A percentile compares a stretch with the other conserved stretches of the same genome.
phyloP scores from a whole-genome alignment of 2,888 invertebrate genomes.

The Drosophila dives region DNA sequence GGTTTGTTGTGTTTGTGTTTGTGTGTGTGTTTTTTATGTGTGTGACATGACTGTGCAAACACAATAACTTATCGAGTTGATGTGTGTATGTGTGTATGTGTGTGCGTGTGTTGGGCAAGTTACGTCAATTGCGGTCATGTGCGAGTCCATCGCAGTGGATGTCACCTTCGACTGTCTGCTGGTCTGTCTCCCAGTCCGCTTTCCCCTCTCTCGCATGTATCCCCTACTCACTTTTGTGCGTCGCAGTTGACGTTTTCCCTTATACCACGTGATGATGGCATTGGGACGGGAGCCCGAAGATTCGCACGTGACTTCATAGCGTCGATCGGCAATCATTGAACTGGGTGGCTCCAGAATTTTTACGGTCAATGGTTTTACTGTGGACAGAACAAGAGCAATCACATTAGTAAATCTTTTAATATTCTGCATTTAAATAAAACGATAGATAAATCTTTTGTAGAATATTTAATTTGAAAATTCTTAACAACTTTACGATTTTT shows the following conservation, averaged over 20 bases:
- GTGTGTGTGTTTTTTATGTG: conserved; percentile 37
- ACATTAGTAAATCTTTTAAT: neutral
- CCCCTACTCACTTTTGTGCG: conserved; percentile 89
- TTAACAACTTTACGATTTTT: neutral
- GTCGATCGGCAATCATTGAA: conserved; percentile 92
- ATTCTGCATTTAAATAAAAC: neutral
- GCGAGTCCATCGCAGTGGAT: conserved; percentile 15
- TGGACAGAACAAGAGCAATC: conserved; percentile 26
- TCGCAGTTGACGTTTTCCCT: conserved; percentile 92
- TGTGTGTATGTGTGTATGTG: neutral
- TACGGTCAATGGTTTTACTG: conserved; percentile 93
- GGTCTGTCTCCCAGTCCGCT: neutral
- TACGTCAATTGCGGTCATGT: conserved; percentile 75
- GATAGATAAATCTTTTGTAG: neutral
- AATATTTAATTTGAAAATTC: neutral
- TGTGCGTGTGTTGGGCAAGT: conserved; percentile 56
- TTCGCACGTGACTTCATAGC: conserved; percentile 93
- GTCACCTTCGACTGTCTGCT: neutral
- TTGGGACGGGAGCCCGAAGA: conserved; percentile 94
- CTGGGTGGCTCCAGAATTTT: conserved; percentile 89
- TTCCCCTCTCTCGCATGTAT: neutral
- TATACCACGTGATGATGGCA: conserved; percentile 95
- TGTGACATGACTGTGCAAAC: conserved; percentile 71
- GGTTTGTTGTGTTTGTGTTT: conserved; percentile 18
- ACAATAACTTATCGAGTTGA: conserved; percentile 76